Conservation (phyloP, 2,797 vertebrate species). For the Phataginus tetradactyla region DNA sequence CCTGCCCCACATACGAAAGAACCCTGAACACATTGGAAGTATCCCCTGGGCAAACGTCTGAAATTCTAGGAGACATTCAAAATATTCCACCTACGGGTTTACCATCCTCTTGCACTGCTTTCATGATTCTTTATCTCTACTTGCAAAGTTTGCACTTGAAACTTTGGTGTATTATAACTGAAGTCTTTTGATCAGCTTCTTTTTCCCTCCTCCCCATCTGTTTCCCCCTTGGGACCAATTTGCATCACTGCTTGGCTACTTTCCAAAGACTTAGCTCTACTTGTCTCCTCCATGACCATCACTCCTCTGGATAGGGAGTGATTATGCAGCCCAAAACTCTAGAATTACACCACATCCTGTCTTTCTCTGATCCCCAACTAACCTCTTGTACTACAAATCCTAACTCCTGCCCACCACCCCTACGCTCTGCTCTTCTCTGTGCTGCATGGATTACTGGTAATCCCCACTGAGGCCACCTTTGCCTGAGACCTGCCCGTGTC, state of each 20-base stretch:
- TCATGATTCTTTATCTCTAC: background rate
- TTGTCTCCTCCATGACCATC: background rate
- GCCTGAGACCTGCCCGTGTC: background rate
- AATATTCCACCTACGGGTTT: fast-evolving
- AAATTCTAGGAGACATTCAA: background rate
- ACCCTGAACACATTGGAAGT: background rate
- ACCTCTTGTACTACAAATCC: background rate
- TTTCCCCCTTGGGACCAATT: background rate
- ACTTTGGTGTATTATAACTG: background rate
- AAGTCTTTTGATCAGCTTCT: background rate
- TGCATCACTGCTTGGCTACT: background rate
- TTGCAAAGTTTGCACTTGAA: background rate
- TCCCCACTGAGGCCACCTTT: fast-evolving
- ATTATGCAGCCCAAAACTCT: background rate
- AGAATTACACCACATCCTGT: fast-evolving
- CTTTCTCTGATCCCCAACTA: background rate
- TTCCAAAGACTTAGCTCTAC: background rate
- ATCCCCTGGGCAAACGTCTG: background rate
- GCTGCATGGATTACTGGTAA: fast-evolving
- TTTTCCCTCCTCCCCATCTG: background rate
- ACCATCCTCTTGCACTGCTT: fast-evolving
- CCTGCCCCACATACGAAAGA: background rate
- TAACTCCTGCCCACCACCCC: too few relatives aligned
- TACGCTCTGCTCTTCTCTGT: background rate
- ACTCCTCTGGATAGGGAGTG: background rate